Evolutionary conservation across 2,888 invertebrate genomes (phyloP), one percentile per base, ranked within the genome.

Genomic region (Nesidiocoris tenuis): DNA sequence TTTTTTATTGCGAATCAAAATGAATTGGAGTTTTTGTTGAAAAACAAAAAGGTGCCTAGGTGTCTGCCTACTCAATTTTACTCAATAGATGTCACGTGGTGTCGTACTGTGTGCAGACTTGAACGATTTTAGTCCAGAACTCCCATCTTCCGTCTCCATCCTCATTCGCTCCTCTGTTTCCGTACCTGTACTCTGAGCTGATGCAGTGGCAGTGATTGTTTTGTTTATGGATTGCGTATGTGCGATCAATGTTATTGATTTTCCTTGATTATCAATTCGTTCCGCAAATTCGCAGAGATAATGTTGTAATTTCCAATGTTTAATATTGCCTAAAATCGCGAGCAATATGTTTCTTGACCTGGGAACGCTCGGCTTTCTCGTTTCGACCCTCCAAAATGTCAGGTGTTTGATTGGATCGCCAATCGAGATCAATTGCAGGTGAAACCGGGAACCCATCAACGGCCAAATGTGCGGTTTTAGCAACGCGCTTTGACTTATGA

Each of bases 401-500:
- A 39, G 39, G 39, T 39, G 39, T 39, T 39, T 12, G 39, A 12
- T 39, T 12, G 39, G 39, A 7, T 39, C 12, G 39, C 12, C 39
- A 12, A 39, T 39, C 39, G 39, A 39, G 39, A 39, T 12, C 39
- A 39, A 39, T 39, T 12, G 39, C 39, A 7, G 39, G 39, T 39
- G 39, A 39, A 39, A 7, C 39, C 12, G 39, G 39, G 39, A 39
- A 39, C 3, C 39, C 39, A 39, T 39, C 39, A 39, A 39, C 39
- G 39, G 39, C 39, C 39, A 39, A 39, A 39, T 39, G 39, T 39
- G 39, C 39, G 59, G 61, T 59, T 25, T 70, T n/a, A 5, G 57
- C 9, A 23, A 24, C 25, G 22, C 61, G 57, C 19, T 59, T 61
- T 59, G 19, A 72, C 54, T 72, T 61, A 75, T 68, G 65, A 75